phyloP scores from a whole-genome alignment of 1,140 invertebrate species.

The Philotrypesis tridentata region DNA sequence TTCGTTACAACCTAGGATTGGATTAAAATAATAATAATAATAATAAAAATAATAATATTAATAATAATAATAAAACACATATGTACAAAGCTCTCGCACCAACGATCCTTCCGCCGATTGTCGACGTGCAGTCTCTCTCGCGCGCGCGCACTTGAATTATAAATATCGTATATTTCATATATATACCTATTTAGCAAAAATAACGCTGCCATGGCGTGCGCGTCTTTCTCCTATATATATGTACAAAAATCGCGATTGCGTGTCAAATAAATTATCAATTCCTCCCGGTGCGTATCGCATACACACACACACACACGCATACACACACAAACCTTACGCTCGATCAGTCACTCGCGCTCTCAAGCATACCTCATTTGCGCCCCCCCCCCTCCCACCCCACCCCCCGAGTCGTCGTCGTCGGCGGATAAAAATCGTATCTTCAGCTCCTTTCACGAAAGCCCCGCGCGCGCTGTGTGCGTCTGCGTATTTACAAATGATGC shows the following conservation, averaged over 20 bases:
- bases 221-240: constrained; percentile 1
- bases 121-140: not conserved
- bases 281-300: not conserved
- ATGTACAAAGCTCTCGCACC: constrained; percentile 52
- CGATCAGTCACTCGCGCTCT: not conserved
- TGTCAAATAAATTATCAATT: constrained; percentile 39
- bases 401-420: not conserved
- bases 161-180: too few relatives aligned
- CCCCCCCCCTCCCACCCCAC: too few relatives aligned
- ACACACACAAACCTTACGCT: too few relatives aligned
- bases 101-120: constrained; percentile 30
- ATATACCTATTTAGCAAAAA: constrained; percentile 46
- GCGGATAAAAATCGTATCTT: constrained; percentile 30
- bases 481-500: constrained; percentile 48
- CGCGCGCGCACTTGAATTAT: constrained; percentile 46
- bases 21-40: not conserved
- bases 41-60: too few relatives aligned
- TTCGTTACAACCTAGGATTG: constrained; percentile 37
- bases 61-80: constrained; percentile 31
- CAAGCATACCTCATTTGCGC: not conserved
- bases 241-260: constrained; percentile 22
- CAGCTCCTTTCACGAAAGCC: too few relatives aligned
- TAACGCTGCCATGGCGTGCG: not conserved
- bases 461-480: not conserved
- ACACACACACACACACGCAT: too few relatives aligned